These are phyloP conservation scores for Nomada goodeniana DNA, from an alignment of 2,888 invertebrate species.

Conservation along the genomic window DNA sequence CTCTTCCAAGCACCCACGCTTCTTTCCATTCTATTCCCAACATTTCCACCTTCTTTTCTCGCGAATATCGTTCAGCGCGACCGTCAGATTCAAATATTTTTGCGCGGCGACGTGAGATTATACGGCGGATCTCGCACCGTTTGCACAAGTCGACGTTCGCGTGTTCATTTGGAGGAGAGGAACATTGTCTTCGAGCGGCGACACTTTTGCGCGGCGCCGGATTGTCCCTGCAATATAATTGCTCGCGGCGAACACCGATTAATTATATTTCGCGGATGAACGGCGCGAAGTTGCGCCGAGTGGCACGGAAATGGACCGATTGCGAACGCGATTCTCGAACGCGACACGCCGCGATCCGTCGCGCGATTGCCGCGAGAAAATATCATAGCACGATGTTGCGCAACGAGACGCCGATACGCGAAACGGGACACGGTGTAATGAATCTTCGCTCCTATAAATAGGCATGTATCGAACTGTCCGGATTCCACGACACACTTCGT, in stretches of 20 bases:
- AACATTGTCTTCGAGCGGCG: too few species aligned
- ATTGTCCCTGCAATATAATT: too few species aligned
- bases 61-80: background rate
- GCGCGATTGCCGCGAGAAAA: conserved; percentile 23
- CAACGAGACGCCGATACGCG: conserved; percentile 42
- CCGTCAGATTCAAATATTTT: too few species aligned
- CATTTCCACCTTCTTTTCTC: background rate
- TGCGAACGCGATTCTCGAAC: conserved; percentile 13
- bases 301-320: background rate
- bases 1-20: background rate
- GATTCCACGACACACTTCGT: conserved; percentile 47
- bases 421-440: conserved; percentile 56
- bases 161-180: too few species aligned
- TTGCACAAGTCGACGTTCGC: too few species aligned
- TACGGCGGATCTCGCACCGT: too few species aligned
- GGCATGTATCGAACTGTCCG: conserved; percentile 46
- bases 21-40: background rate
- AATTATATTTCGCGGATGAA: too few species aligned
- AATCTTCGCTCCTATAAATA: conserved; percentile 58
- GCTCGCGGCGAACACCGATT: too few species aligned
- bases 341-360: too few species aligned
- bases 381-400: conserved; percentile 39
- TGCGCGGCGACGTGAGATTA: too few species aligned
- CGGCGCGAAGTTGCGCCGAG: background rate
- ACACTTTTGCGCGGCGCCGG: too few species aligned